These are phyloP conservation scores for Cotesia vestalis DNA, from an alignment of 1,140 invertebrate species.

Conservation along the genomic window DNA sequence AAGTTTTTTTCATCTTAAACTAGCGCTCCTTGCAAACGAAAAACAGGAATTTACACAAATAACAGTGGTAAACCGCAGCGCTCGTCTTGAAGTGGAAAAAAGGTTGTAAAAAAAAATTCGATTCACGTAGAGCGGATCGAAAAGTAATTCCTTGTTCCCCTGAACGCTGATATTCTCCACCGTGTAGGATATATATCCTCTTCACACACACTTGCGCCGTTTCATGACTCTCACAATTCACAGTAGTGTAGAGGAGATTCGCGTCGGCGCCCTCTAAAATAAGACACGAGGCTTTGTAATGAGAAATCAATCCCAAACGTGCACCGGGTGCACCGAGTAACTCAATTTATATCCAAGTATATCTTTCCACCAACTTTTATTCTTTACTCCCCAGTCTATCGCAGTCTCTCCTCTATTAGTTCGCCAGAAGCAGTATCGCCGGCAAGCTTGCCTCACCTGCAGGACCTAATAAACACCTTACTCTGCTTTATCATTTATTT, in stretches of 20 bases:
- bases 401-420: neutral
- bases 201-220: slow-evolving; percentile 43
- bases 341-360: slow-evolving; percentile 14
- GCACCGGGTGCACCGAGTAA: slow-evolving; percentile 14
- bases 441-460: too few relatives aligned
- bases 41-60: slow-evolving; percentile 7
- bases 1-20: slow-evolving; percentile 4
- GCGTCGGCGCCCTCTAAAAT: slow-evolving; percentile 12
- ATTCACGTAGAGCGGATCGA: slow-evolving; percentile 57
- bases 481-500: too few relatives aligned
- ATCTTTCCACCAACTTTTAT: slow-evolving; percentile 6
- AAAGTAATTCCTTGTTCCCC: slow-evolving; percentile 54
- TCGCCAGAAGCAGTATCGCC: neutral
- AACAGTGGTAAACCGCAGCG: neutral
- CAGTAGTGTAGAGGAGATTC: slow-evolving; percentile 2
- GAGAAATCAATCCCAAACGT: slow-evolving; percentile 15
- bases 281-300: slow-evolving; percentile 8
- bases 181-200: slow-evolving; percentile 1
- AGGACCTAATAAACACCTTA: too few relatives aligned
- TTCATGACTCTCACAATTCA: neutral
- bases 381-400: neutral
- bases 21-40: neutral
- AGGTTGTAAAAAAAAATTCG: slow-evolving; percentile 42
- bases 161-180: neutral
- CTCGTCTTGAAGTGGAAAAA: neutral